Base-by-base conservation (phyloP, 2,888 invertebrate species). In the Neoscelio sp. region DNA sequence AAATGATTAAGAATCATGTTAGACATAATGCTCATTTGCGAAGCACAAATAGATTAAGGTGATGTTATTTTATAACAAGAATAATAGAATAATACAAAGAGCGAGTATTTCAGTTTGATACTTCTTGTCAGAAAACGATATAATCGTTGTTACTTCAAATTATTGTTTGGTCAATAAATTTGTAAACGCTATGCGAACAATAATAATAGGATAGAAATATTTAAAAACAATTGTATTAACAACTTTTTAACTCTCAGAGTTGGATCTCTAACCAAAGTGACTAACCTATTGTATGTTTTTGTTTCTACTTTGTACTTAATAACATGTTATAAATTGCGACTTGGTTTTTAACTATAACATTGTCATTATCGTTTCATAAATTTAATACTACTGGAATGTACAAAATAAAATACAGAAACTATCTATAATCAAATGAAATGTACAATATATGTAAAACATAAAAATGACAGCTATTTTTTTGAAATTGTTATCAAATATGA, bases 1-100 rank as follows among this genome's bases (percentile, higher is more conserved):
- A 23, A 54, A 54, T 54, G 54, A 54, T 54, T n/a, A 8, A 52
- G 3, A 6, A 54, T 35, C 54, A 54, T 54, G 20, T 54, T 20
- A 7, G 20, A 12, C 20, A 35, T 54, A 54, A 54, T 54, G 38
- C 54, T 54, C 54, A 54, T 54, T 54, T 38, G 38, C 15, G 35
- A 23, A 38, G 54, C 54, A 54, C 38, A 38, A 23, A 13, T 54
- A 33, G 23, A 38, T 10, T 52, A 52, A 52, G 52, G 4, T 17
- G 0, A 20, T 20, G 18, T 35, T n/a, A 33, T 10, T 28, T 33
- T 33, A 33, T 1, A 33, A 33, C 33, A 20, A 20, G 8, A 44
- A 18, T 44, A n/a, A 20, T n/a, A 18, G 10, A n/a, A 20, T 23
- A 23, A n/a, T 6, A 8, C 18, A n/a, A n/a, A 2, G 5, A 23